phyloP scores from a whole-genome alignment of 1,140 invertebrate genomes.

The Euwallacea similis region DNA sequence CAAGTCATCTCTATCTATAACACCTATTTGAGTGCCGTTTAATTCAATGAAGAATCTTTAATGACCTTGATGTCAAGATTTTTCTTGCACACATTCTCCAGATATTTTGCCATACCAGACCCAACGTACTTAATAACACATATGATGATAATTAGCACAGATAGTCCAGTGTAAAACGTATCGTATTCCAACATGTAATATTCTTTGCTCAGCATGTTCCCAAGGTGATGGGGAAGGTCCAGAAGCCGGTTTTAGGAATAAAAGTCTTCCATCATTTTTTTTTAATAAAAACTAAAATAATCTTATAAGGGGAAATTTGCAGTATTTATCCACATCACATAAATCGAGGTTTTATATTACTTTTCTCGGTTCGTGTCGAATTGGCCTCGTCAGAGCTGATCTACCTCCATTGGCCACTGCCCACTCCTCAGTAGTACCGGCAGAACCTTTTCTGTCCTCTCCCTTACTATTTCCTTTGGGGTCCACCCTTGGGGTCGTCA shows the following conservation, averaged over 20 bases:
- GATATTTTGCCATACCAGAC: constrained; percentile 59
- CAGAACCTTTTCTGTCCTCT: not conserved
- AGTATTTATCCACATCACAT: not conserved
- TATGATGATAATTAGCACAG: constrained; percentile 65
- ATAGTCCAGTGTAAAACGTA: constrained; percentile 76
- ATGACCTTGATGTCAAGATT: constrained; percentile 48
- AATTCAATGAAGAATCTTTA: not conserved
- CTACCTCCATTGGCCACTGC: not conserved
- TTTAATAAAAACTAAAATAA: constrained; percentile 84
- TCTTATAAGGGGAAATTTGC: constrained; percentile 51
- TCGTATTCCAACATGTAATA: constrained; percentile 89
- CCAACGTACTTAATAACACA: constrained; percentile 69
- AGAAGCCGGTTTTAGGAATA: constrained; percentile 91
- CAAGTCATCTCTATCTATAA: constrained; percentile 53
- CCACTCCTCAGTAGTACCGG: not conserved
- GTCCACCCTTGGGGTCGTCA: not conserved
- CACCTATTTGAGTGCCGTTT: not conserved
- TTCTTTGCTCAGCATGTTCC: constrained; percentile 88
- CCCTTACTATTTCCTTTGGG: not conserved
- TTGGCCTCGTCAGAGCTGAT: constrained; percentile 9
- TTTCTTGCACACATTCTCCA: constrained; percentile 68
- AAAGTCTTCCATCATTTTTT: constrained; percentile 92
- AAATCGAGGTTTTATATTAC: constrained; percentile 12
- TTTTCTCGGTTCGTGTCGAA: constrained; percentile 41
- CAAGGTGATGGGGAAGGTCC: constrained; percentile 78